A percentile compares a stretch with the other conserved stretches of the same genome.
Conservation (phyloP, 2,888 invertebrate genomes). For the Panopea generosa region DNA sequence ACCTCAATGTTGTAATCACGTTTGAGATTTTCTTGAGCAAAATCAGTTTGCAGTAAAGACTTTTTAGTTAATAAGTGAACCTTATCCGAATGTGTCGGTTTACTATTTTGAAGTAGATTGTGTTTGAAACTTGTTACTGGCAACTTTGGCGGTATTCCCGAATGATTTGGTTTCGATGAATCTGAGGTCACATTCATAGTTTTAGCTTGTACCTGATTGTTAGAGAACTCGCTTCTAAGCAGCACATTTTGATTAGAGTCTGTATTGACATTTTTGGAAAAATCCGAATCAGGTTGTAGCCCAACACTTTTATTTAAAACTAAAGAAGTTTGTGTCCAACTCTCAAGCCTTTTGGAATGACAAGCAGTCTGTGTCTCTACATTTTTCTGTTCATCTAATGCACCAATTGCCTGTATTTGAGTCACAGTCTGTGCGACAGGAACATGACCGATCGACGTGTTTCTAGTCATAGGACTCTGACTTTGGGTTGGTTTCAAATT, state of each 20-base stretch:
- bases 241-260: conserved; percentile 4
- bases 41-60: conserved; percentile 68
- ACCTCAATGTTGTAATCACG: conserved; percentile 53
- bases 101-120: conserved; percentile 44
- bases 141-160: conserved; percentile 28
- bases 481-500: conserved; percentile 40
- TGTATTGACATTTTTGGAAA: background rate
- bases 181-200: background rate
- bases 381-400: conserved; percentile 1
- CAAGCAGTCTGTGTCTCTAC: conserved; percentile 22
- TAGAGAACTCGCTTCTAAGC: background rate
- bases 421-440: background rate
- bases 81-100: conserved; percentile 44
- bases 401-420: background rate
- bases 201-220: background rate
- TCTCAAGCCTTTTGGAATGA: conserved; percentile 30
- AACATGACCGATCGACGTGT: background rate
- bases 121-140: conserved; percentile 60
- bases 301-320: conserved; percentile 40
- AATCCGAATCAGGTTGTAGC: conserved; percentile 19
- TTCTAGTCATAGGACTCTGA: conserved; percentile 33
- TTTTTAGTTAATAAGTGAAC: conserved; percentile 64
- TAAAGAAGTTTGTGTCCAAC: conserved; percentile 60
- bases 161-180: background rate
- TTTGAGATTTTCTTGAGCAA: conserved; percentile 71